These are phyloP conservation scores for Ormyrus nitidulus DNA, from an alignment of 2,888 invertebrate genomes.

Conservation along the genomic window DNA sequence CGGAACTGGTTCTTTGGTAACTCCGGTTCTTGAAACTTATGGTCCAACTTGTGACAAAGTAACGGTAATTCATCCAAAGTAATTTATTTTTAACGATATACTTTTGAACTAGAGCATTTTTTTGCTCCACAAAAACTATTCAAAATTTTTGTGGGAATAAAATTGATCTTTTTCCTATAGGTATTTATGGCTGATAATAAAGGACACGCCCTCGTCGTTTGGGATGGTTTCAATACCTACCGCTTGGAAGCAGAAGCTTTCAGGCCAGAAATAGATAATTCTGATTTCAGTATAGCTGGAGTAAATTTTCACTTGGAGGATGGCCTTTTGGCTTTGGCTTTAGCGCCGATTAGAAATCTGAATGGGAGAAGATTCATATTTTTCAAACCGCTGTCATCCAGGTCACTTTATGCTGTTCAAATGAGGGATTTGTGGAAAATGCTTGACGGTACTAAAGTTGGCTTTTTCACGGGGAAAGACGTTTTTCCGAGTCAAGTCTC, in stretches of 20 bases:
- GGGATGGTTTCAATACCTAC: conserved; percentile 35
- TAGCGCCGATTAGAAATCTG: background rate
- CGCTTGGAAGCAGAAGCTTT: conserved; percentile 57
- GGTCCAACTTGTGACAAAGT: conserved; percentile 50
- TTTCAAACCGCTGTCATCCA: conserved; percentile 62
- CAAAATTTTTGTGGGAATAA: background rate
- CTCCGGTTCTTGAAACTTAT: conserved; percentile 60
- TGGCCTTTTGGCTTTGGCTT: conserved; percentile 81
- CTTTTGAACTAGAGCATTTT: background rate
- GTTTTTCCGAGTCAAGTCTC: conserved; percentile 56
- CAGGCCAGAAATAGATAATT: conserved; percentile 36
- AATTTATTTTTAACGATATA: too few relatives aligned
- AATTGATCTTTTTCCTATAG: conserved; percentile 41
- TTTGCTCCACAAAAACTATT: background rate
- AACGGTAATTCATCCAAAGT: conserved; percentile 55
- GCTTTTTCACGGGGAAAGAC: background rate
- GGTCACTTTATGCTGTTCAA: conserved; percentile 49
- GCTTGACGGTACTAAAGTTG: background rate
- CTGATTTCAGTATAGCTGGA: conserved; percentile 70
- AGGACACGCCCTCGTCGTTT: conserved; percentile 60
- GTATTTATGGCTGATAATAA: conserved; percentile 62
- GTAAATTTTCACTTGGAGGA: conserved; percentile 82
- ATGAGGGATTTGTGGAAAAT: conserved; percentile 4
- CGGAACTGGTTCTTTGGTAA: conserved; percentile 59
- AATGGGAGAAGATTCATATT: conserved; percentile 48